These are phyloP conservation scores for Brachionus paranguensis DNA, from an alignment of 1,140 invertebrate species.

Conservation along the genomic window DNA sequence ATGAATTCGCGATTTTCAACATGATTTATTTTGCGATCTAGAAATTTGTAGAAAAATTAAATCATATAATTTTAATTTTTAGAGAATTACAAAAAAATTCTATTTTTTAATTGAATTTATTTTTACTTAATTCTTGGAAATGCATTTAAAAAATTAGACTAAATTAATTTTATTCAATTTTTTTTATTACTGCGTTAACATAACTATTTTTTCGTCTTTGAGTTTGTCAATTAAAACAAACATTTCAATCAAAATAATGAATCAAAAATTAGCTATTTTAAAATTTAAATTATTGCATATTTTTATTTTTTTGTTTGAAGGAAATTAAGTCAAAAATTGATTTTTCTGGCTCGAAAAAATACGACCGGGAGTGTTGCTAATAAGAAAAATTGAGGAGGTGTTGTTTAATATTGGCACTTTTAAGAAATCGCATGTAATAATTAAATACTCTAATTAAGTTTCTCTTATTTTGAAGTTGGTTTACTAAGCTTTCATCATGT, in stretches of 20 bases:
- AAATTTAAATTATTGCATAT: neutral
- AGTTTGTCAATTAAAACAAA: neutral
- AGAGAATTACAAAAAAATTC: too few species aligned
- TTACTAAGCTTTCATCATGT: neutral
- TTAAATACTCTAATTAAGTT: neutral
- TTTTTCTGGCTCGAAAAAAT: neutral
- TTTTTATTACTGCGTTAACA: neutral
- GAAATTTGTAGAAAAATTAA: too few species aligned
- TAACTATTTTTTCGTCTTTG: neutral
- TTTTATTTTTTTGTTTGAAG: neutral
- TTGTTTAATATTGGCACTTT: neutral
- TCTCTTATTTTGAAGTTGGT: neutral
- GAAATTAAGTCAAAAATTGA: neutral
- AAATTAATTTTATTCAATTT: neutral
- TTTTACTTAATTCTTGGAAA: too few species aligned
- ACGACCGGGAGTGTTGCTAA: neutral
- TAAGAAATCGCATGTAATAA: neutral
- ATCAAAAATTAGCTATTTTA: neutral
- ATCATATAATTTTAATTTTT: too few species aligned
- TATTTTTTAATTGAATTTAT: too few species aligned
- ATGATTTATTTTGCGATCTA: too few species aligned
- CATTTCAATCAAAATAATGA: neutral
- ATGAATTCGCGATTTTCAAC: too few species aligned
- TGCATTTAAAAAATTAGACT: too few species aligned
- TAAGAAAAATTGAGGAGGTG: neutral